phyloP scores from a whole-genome alignment of 2,113 vertebrate genomes.

The Coryphaenoides rupestris region DNA sequence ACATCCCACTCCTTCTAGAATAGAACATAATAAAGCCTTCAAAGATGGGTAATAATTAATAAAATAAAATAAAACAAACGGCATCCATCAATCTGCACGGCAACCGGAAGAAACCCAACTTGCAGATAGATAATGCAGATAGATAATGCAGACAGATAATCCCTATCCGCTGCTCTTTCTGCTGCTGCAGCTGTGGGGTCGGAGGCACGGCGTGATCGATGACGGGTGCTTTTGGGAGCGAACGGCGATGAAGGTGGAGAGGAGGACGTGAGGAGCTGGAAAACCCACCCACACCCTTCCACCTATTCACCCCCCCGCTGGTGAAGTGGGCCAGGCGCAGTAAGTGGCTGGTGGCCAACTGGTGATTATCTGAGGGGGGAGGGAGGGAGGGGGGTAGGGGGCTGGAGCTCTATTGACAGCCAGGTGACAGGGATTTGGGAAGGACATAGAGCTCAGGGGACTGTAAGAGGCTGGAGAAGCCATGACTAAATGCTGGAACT shows the following conservation, averaged over 20 bases:
- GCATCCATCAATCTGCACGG: too few species aligned
- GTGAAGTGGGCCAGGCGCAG: background rate
- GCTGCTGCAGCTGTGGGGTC: background rate
- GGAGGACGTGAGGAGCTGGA: background rate
- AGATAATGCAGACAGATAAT: too few species aligned
- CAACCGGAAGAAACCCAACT: too few species aligned
- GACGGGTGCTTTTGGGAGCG: background rate
- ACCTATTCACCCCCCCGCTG: conserved; percentile 7
- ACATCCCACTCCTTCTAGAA: too few species aligned
- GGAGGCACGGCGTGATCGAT: conserved; percentile 6
- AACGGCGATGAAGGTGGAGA: conserved; percentile 21
- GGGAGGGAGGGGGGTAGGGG: conserved; percentile 10
- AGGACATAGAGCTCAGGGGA: background rate
- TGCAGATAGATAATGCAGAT: too few species aligned
- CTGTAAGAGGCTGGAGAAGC: background rate
- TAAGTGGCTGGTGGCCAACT: conserved; percentile 2
- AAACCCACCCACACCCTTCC: background rate
- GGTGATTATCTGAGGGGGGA: conserved; percentile 7
- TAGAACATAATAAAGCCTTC: too few species aligned
- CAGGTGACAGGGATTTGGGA: conserved; percentile 13
- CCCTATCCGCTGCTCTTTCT: too few species aligned
- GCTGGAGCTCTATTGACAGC: conserved; percentile 1
- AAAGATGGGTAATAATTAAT: too few species aligned
- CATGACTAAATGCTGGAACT: background rate
- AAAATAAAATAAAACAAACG: too few species aligned